phyloP scores from a whole-genome alignment of 2,113 vertebrate species.

The Leucoraja erinaceus region DNA sequence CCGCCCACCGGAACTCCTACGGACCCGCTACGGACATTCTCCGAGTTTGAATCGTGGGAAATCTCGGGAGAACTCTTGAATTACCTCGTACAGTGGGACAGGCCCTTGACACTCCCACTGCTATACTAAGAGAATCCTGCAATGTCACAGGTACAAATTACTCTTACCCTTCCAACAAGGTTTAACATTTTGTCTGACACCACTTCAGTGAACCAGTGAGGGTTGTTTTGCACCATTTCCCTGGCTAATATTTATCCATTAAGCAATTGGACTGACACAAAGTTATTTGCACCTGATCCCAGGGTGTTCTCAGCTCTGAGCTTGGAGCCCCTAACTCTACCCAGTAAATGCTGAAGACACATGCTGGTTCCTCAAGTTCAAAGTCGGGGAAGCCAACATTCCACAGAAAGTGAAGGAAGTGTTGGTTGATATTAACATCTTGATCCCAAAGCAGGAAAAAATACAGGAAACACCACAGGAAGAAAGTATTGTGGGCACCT shows the following conservation, averaged over 20 bases:
- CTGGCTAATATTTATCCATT: not conserved
- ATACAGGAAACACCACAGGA: not conserved
- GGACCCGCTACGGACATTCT: too few relatives aligned
- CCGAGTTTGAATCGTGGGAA: too few relatives aligned
- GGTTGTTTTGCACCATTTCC: not conserved
- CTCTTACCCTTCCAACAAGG: not conserved
- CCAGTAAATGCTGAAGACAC: not conserved
- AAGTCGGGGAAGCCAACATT: not conserved
- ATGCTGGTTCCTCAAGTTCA: not conserved
- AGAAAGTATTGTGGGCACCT: not conserved
- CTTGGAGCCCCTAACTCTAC: not conserved
- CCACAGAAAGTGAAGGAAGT: not conserved
- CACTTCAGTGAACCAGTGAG: not conserved
- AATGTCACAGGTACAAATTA: not conserved
- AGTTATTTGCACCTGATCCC: not conserved
- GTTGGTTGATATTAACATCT: not conserved
- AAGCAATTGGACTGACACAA: not conserved
- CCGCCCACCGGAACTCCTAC: too few relatives aligned
- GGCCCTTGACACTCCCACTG: not conserved
- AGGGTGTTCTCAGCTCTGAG: not conserved
- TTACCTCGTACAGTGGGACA: too few relatives aligned
- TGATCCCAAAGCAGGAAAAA: not conserved
- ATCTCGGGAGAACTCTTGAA: too few relatives aligned
- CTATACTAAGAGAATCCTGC: not conserved
- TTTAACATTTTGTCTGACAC: not conserved